Conservation (phyloP, 2,797 vertebrate species). For the Antrozous pallidus region DNA sequence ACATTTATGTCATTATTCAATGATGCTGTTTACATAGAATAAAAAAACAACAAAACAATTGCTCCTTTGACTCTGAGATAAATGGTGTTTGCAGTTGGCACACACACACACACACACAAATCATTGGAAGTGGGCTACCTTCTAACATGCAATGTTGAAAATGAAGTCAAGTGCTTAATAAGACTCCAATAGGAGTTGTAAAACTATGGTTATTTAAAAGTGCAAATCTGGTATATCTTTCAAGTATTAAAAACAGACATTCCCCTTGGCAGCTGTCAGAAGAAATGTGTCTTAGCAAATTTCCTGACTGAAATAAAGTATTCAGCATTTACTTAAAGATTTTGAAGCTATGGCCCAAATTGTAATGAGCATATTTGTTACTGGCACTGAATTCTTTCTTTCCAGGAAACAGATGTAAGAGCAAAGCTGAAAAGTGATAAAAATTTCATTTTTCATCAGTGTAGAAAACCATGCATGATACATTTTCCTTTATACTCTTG, state of each 20-base stretch:
- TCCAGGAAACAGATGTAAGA: slow-evolving; percentile 76
- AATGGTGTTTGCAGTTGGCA: slow-evolving; percentile 55
- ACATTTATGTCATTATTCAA: background rate
- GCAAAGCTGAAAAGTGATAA: slow-evolving; percentile 78
- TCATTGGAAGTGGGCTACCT: slow-evolving; percentile 66
- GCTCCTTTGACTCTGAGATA: slow-evolving; percentile 51
- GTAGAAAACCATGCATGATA: slow-evolving; percentile 56
- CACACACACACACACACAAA: slow-evolving; percentile 44
- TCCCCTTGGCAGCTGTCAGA: slow-evolving; percentile 82
- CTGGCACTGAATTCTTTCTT: slow-evolving; percentile 76
- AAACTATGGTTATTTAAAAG: slow-evolving; percentile 83
- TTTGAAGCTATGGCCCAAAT: slow-evolving; percentile 80
- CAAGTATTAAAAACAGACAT: slow-evolving; percentile 86
- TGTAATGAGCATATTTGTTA: slow-evolving; percentile 83
- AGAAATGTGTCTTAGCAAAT: slow-evolving; percentile 84
- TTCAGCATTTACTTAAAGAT: slow-evolving; percentile 83
- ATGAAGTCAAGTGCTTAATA: slow-evolving; percentile 48
- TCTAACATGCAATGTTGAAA: slow-evolving; percentile 62
- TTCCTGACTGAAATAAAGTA: slow-evolving; percentile 82
- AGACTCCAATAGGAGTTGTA: slow-evolving; percentile 76
- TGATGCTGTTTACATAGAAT: slow-evolving; percentile 5
- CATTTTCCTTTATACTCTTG: slow-evolving; percentile 55
- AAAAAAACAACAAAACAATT: slow-evolving; percentile 40
- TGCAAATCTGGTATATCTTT: slow-evolving; percentile 85
- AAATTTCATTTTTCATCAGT: slow-evolving; percentile 68